A percentile compares a stretch with the other conserved stretches of the same genome.
Evolutionary conservation across 2,113 vertebrate species (phyloP).

Genomic region (Falco punctatus): DNA sequence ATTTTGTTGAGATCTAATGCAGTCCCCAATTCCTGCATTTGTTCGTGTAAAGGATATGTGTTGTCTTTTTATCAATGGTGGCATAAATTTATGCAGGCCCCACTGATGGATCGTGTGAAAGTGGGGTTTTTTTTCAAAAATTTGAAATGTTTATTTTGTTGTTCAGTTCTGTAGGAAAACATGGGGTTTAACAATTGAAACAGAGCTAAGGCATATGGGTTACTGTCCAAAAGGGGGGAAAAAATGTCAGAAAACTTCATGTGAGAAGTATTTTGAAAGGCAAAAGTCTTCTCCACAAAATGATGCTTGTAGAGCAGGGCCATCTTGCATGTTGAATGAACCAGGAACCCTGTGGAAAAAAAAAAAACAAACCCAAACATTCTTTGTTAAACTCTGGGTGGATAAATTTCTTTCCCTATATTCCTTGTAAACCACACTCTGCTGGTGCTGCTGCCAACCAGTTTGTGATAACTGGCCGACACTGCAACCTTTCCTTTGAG

Average conservation of each 20-base stretch:
- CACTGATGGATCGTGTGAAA: background rate
- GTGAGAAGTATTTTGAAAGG: background rate
- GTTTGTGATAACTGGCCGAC: rapidly evolving
- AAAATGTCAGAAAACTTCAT: background rate
- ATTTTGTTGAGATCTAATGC: background rate
- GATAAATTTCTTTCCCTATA: background rate
- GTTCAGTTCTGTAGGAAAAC: background rate
- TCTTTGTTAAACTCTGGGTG: background rate
- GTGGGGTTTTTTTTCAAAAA: background rate
- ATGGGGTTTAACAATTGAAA: background rate
- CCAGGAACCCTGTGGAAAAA: background rate
- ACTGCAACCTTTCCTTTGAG: background rate
- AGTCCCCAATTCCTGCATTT: background rate
- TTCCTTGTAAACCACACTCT: background rate
- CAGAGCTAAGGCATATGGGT: background rate
- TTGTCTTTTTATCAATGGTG: background rate
- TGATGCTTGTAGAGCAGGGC: background rate
- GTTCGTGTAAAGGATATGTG: background rate
- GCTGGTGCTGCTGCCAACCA: background rate
- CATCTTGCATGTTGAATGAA: background rate
- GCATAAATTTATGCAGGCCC: background rate
- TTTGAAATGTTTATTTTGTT: background rate
- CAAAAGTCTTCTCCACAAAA: background rate
- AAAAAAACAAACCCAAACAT: background rate
- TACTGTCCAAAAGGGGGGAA: background rate